Conservation (phyloP, 2,113 vertebrate species). For the Nycticebus coucang region DNA sequence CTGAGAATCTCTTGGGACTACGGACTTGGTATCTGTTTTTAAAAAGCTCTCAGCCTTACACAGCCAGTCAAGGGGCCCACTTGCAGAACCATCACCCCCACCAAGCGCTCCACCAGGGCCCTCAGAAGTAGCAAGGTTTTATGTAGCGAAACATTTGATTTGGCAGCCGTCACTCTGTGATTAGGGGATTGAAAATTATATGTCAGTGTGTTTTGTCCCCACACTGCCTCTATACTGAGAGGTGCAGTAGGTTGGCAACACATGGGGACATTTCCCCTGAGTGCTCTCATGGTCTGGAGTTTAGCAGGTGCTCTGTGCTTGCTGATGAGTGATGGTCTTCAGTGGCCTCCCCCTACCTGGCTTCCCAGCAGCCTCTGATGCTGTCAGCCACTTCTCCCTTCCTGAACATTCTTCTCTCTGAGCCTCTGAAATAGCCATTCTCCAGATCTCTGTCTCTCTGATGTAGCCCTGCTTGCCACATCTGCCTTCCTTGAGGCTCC, state of each 20-base stretch:
- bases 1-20: not conserved
- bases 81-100: not conserved
- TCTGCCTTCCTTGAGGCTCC: not conserved
- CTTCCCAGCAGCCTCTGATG: not conserved
- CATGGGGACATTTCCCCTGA: not conserved
- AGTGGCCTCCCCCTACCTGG: not conserved
- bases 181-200: not conserved
- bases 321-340: not conserved
- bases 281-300: not conserved
- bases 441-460: not conserved
- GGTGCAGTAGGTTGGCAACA: not conserved
- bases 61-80: not conserved
- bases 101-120: too few species aligned
- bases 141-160: not conserved
- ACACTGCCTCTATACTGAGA: not conserved
- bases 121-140: not conserved
- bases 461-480: not conserved
- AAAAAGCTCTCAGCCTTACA: not conserved
- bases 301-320: not conserved
- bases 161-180: not conserved
- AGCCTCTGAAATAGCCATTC: not conserved
- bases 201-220: not conserved
- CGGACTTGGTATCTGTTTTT: not conserved
- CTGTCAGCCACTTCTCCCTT: not conserved
- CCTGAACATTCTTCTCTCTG: not conserved